A percentile compares a stretch with the other conserved stretches of the same genome.
phyloP scores from a whole-genome alignment of 2,113 vertebrate species.

The Sapajus apella region DNA sequence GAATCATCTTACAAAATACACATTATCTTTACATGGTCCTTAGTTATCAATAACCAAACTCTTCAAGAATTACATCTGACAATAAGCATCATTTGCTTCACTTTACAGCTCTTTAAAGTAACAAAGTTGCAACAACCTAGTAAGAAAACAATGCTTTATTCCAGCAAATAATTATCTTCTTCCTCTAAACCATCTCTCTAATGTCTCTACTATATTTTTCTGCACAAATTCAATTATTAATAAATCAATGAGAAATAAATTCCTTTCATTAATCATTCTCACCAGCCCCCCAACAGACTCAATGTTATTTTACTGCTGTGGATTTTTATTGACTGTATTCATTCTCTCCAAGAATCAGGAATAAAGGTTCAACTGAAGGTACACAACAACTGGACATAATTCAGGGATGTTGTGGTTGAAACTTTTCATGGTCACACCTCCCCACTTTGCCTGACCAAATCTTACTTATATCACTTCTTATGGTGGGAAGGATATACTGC shows the following conservation, averaged over 20 bases:
- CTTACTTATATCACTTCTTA: slow-evolving; percentile 76
- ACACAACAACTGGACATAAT: slow-evolving; percentile 54
- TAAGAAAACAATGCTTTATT: slow-evolving; percentile 28
- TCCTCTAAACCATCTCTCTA: not conserved
- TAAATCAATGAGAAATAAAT: slow-evolving; percentile 43
- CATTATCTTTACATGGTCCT: not conserved
- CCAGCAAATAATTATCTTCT: not conserved
- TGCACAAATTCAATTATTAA: slow-evolving; percentile 43
- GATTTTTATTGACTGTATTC: not conserved
- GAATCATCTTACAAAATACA: not conserved
- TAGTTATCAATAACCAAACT: not conserved
- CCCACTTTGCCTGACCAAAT: slow-evolving; percentile 78
- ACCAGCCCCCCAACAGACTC: not conserved
- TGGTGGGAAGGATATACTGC: slow-evolving; percentile 76
- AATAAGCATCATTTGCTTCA: slow-evolving; percentile 8
- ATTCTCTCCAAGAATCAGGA: slow-evolving; percentile 34
- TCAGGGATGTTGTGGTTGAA: slow-evolving; percentile 66
- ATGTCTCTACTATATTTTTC: not conserved
- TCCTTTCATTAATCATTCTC: not conserved
- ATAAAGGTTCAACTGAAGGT: slow-evolving; percentile 55
- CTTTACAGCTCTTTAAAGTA: not conserved
- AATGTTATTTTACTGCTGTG: not conserved
- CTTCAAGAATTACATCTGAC: not conserved
- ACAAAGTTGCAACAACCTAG: not conserved
- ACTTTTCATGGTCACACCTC: slow-evolving; percentile 78